Percentiles rank a stretch among this genome's conserved stretches.
These are phyloP conservation scores for Homalodisca vitripennis DNA, from an alignment of 1,140 invertebrate species.

Conservation along the genomic window DNA sequence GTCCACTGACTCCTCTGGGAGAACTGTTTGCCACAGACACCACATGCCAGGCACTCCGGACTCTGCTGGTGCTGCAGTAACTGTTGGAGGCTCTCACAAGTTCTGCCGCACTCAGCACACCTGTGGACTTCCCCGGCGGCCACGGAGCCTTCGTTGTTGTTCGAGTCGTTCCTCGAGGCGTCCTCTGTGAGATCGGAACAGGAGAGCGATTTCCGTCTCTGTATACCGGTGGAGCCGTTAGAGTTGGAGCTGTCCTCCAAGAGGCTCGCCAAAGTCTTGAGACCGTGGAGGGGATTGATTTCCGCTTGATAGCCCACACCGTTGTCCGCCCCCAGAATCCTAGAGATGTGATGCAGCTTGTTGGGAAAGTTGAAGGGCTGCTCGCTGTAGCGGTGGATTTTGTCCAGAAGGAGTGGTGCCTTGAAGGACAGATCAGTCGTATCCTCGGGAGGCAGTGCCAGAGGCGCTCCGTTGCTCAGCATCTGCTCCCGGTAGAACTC, in stretches of 20 bases:
- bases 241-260: conserved; percentile 21
- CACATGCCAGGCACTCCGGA: conserved; percentile 63
- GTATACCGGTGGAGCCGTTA: background rate
- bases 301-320: background rate
- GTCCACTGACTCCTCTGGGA: conserved; percentile 39
- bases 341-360: conserved; percentile 22
- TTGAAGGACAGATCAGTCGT: conserved; percentile 5
- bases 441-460: background rate
- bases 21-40: conserved; percentile 55
- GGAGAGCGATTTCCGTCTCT: conserved; percentile 16
- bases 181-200: conserved; percentile 29
- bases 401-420: conserved; percentile 3
- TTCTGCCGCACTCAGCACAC: conserved; percentile 54
- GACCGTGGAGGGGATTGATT: conserved; percentile 18
- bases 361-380: background rate
- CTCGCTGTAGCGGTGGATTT: conserved; percentile 2
- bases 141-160: conserved; percentile 35
- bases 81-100: conserved; percentile 70
- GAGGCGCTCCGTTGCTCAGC: conserved; percentile 5
- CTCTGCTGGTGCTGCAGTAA: conserved; percentile 65
- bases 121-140: conserved; percentile 43
- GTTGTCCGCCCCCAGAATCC: conserved; percentile 24
- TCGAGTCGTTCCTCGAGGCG: conserved; percentile 31
- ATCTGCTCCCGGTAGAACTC: conserved; percentile 40
- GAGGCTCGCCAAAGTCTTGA: conserved; percentile 32